phyloP scores from a whole-genome alignment of 2,888 invertebrate species.

The Pristionchus maxplancki region DNA sequence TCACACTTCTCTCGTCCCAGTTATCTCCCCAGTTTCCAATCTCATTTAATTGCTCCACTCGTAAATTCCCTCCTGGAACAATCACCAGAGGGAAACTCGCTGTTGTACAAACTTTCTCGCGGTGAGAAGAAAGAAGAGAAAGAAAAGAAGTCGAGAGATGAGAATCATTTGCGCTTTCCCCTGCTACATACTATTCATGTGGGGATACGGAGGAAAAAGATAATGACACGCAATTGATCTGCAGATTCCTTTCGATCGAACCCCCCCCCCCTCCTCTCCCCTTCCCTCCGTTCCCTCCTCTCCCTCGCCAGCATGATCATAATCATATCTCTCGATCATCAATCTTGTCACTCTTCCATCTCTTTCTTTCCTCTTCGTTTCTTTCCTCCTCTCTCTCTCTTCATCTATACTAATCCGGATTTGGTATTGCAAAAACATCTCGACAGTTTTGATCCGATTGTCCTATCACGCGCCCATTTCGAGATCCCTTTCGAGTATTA shows the following conservation, averaged over 20 bases:
- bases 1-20: slow-evolving; percentile 26
- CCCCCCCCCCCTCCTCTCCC: background rate
- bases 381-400: too few species aligned
- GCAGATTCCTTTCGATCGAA: background rate
- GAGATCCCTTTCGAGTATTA: background rate
- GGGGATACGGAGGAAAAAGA: slow-evolving; percentile 22
- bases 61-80: background rate
- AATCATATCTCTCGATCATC: slow-evolving; percentile 34
- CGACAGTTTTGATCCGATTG: slow-evolving; percentile 4
- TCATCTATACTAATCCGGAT: slow-evolving; percentile 15
- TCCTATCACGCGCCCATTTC: background rate
- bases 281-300: background rate
- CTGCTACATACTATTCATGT: slow-evolving; percentile 12
- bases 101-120: slow-evolving; percentile 18
- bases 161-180: background rate
- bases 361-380: background rate
- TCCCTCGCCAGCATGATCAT: slow-evolving; percentile 9
- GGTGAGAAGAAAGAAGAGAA: background rate
- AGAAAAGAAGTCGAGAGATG: slow-evolving; percentile 1
- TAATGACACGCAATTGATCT: slow-evolving; percentile 14
- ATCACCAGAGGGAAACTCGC: slow-evolving; percentile 19
- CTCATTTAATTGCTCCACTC: background rate
- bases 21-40: background rate
- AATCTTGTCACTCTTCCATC: background rate
- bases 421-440: slow-evolving; percentile 15